Evolutionary conservation across 2,888 invertebrate species (phyloP), one percentile per base, ranked within the genome.

Genomic region (Meiosimyza platycephala): DNA sequence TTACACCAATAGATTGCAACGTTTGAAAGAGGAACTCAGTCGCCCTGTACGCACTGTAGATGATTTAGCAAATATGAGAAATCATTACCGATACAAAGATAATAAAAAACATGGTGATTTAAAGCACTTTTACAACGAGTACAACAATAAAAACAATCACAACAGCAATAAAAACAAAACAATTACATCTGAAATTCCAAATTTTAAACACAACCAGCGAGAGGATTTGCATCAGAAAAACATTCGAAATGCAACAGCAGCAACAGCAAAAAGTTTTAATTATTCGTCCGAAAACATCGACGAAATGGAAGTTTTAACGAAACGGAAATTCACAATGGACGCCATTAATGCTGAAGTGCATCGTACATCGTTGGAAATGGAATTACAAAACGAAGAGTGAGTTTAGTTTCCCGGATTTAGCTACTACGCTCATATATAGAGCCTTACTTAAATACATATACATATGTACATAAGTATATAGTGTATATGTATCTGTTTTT

Each of bases 1-100:
- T 28, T 85, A 86, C 64, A 79, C 76, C 55, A 74, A 77, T 13
- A 84, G 83, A 74, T 73, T 87, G 72, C 80, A 86, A 70, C 83
- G 82, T 40, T 75, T 87, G 55, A 83, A 82, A 60, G 83, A 83
- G 7, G 87, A 87, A 72, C 81, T 87, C 5, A 86, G 82, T 79
- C 81, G 81, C 11, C 86, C 87, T 1, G 78, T 82, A n/a, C 76
- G 79, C 12, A 67, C 55, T 54, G 51, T 18, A 18, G 63, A 70
- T n/a, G 62, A 60, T 51, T 16, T 64, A 13, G 28, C 13, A 11
- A 28, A 18, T 40, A 12, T 22, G 51, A 47, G 64, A 9, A 64
- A 64, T 64, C 60, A 71, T 55, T 73, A 72, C 47, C 68, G 73
- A 73, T 68, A 71, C 72, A 71, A 15, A 71, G 28, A 28, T 28